These are phyloP conservation scores for Tetragonula carbonaria DNA, from an alignment of 2,888 invertebrate genomes.

Conservation along the genomic window DNA sequence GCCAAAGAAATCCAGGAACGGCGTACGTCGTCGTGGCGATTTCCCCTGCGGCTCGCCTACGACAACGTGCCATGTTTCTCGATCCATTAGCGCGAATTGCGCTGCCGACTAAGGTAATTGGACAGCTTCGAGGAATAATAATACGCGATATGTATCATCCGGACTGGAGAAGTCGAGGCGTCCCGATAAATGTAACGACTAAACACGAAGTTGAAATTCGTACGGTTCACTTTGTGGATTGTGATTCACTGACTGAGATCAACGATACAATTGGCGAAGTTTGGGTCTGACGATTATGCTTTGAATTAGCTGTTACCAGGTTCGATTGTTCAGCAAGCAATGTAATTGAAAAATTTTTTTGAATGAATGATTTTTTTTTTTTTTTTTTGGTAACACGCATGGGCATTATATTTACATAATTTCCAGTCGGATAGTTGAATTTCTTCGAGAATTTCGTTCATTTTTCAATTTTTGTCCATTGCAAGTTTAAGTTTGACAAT, in stretches of 20 bases:
- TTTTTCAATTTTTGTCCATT: no score
- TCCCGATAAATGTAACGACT: constrained; percentile 44
- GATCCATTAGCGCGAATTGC: constrained; percentile 73
- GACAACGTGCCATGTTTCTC: constrained; percentile 65
- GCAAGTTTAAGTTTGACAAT: no score
- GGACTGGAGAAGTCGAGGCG: neutral
- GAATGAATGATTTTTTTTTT: no score
- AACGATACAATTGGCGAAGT: neutral
- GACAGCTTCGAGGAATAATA: constrained; percentile 72
- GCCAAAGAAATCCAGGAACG: constrained; percentile 79
- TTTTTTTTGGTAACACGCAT: no score
- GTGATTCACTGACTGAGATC: no score
- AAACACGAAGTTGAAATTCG: constrained; percentile 14
- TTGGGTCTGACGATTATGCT: neutral
- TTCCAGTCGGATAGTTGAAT: no score
- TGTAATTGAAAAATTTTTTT: neutral
- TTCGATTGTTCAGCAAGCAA: neutral
- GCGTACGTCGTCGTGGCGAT: constrained; percentile 65
- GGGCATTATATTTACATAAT: no score
- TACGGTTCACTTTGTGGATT: neutral
- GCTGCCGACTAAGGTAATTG: constrained; percentile 69
- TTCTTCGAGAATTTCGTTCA: no score
- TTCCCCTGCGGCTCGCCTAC: constrained; percentile 64
- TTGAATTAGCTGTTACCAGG: neutral
- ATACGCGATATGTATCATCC: constrained; percentile 68